These are phyloP conservation scores for Otis tarda DNA, from an alignment of 2,113 vertebrate genomes.

Conservation along the genomic window DNA sequence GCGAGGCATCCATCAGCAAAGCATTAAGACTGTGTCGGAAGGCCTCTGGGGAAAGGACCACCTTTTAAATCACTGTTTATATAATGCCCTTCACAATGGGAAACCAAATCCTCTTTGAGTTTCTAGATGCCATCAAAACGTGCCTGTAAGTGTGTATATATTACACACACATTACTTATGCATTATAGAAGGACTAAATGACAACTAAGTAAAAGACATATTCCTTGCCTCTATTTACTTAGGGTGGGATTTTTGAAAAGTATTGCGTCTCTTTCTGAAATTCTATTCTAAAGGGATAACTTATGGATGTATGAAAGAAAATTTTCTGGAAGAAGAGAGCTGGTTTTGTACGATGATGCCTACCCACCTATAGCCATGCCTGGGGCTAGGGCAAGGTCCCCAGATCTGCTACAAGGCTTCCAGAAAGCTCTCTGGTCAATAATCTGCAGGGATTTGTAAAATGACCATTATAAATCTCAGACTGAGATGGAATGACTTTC, in stretches of 20 bases:
- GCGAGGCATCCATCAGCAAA: neutral
- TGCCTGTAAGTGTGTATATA: neutral
- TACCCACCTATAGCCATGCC: neutral
- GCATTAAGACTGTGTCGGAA: neutral
- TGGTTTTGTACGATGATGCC: neutral
- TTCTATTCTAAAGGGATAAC: neutral
- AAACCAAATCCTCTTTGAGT: neutral
- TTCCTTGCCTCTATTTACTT: neutral
- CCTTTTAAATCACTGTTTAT: neutral
- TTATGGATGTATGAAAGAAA: neutral
- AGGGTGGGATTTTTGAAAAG: neutral
- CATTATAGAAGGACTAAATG: neutral
- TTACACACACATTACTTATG: neutral
- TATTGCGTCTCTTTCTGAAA: neutral
- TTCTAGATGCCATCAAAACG: neutral
- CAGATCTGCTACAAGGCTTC: neutral
- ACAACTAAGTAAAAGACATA: neutral
- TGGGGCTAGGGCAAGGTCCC: neutral
- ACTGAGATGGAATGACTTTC: neutral
- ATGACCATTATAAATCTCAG: neutral
- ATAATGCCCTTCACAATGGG: neutral
- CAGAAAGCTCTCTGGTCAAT: neutral
- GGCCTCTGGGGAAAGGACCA: neutral
- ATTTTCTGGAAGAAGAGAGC: neutral
- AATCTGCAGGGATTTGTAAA: neutral